Evolutionary conservation across 2,797 vertebrate genomes (phyloP).

Genomic region (Lithobates pipiens): DNA sequence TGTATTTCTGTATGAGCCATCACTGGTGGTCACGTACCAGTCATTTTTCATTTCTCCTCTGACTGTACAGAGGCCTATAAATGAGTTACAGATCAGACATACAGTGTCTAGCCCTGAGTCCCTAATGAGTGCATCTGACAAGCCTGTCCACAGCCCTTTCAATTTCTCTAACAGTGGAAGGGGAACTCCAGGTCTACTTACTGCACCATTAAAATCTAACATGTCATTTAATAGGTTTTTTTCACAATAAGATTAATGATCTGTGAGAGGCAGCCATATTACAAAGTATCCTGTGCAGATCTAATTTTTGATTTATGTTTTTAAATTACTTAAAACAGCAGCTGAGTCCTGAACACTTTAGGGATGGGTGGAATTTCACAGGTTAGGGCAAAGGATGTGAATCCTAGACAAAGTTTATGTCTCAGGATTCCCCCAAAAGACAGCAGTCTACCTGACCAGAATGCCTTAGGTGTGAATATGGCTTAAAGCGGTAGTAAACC

Average conservation of each 20-base stretch:
- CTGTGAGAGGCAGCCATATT: not conserved
- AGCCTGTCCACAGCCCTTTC: not conserved
- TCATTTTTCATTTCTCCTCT: not conserved
- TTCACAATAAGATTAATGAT: not conserved
- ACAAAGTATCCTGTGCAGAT: not conserved
- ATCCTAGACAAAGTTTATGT: too few relatives aligned
- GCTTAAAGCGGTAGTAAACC: too few relatives aligned
- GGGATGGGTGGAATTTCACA: too few relatives aligned
- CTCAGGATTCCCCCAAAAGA: too few relatives aligned
- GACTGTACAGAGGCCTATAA: not conserved
- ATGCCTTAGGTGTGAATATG: not conserved
- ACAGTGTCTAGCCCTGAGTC: not conserved
- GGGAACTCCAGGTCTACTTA: not conserved
- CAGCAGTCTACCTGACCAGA: not conserved
- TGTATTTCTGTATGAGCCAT: not conserved
- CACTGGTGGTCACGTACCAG: not conserved
- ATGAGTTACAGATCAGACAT: not conserved
- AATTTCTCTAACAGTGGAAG: not conserved
- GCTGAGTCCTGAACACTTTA: too few relatives aligned
- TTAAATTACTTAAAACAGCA: too few relatives aligned
- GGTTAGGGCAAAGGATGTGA: too few relatives aligned
- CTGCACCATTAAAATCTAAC: not conserved
- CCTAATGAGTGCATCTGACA: not conserved
- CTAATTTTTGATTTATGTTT: not conserved
- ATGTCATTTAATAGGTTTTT: not conserved